Conservation (phyloP, 2,113 vertebrate species). For the Oxyruncus cristatus region DNA sequence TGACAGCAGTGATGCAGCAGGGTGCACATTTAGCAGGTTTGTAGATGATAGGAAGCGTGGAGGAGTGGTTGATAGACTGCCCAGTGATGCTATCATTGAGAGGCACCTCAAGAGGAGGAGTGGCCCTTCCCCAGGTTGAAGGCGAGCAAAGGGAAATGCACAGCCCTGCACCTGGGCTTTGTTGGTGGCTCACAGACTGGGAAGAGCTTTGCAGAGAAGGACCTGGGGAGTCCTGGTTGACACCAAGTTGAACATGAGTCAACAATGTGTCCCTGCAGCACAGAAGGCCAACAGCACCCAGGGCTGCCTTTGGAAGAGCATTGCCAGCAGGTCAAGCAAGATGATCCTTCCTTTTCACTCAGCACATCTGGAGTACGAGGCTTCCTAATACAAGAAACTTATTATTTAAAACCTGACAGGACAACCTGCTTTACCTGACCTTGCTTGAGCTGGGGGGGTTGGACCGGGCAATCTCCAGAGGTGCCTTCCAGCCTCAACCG, state of each 20-base stretch:
- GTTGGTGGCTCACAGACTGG: background rate
- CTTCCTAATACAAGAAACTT: background rate
- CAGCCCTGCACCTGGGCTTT: background rate
- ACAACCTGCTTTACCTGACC: background rate
- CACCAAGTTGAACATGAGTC: background rate
- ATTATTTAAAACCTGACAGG: background rate
- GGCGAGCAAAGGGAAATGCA: background rate
- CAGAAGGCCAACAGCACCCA: background rate
- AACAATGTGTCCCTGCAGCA: background rate
- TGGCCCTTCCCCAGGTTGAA: background rate
- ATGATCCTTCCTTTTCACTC: background rate
- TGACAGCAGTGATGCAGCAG: background rate
- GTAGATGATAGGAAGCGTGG: background rate
- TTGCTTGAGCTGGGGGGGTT: background rate
- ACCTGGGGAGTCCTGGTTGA: background rate
- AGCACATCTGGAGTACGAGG: accelerated
- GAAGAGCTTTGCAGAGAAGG: background rate
- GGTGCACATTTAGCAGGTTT: background rate
- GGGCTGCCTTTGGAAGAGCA: background rate
- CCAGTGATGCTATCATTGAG: background rate
- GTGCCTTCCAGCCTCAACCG: background rate
- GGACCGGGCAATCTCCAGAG: background rate
- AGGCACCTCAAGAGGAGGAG: background rate
- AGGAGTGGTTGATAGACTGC: background rate
- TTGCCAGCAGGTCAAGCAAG: background rate